Evolutionary conservation across 2,113 vertebrate species (phyloP), one percentile per base, ranked within the genome.

Genomic region (Proterorhinus semilunaris): DNA sequence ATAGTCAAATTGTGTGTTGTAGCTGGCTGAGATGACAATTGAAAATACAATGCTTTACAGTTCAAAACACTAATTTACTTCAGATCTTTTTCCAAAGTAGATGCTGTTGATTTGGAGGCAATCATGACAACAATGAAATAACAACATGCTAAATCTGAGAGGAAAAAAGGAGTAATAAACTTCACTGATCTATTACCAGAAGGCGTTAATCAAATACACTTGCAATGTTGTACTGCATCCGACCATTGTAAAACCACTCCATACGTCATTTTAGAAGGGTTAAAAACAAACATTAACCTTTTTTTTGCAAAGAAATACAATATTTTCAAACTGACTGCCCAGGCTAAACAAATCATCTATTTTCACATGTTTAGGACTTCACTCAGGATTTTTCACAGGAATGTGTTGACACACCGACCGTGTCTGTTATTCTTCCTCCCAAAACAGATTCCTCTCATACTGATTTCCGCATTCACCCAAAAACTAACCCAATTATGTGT

Each of bases 161-260:
- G 12, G 43, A 42, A 43, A 58, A 13, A 2, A 6, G 6, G 6
- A 17, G 8, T 21, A 58, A 42, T 13, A 12, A 4, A 58, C 10
- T 8, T 43, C 3, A 11, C 61, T 69, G 44, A 66, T 55, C 68
- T 44, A 44, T 54, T 16, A 61, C 90, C 91, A 92, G 90, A 74
- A 91, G 92, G 85, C 88, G 87, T 76, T 90, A 90, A 87, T 91
- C 90, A 84, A 59, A 69, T 68, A 75, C 87, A 85, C 75, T 71
- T 36, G 9, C 44, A 53, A 45, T 69, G 54, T 67, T 50, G 54
- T 62, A 69, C 17, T 61, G 49, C 58, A 84, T 65, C 52, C 67
- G 13, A 57, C 49, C 11, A 57, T 69, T 68, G 57, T 78, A 51
- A 45, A 27, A 66, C 84, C 68, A 76, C 69, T 70, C 80, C 71